Conservation (phyloP, 2,888 invertebrate genomes). For the Drosophila cracens region DNA sequence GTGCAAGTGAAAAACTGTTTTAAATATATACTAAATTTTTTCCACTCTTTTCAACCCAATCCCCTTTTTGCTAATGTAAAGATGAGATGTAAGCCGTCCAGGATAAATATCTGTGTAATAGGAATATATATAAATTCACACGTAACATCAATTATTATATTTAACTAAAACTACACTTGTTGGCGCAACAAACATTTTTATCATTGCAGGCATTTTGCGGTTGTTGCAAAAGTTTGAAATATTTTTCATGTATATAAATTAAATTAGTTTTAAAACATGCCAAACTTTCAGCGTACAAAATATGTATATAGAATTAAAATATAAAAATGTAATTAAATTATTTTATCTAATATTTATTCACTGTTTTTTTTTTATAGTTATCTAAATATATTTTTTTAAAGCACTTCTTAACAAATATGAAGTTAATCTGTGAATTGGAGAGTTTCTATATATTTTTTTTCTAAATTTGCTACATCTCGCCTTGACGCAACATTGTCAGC, state of each 20-base stretch:
- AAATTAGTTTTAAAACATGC: neutral
- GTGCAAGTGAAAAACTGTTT: neutral
- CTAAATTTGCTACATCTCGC: neutral
- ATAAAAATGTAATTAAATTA: neutral
- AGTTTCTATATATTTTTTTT: neutral
- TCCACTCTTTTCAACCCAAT: too few relatives aligned
- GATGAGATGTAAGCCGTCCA: neutral
- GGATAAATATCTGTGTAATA: neutral
- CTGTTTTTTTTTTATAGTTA: neutral
- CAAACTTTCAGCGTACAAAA: neutral
- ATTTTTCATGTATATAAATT: neutral
- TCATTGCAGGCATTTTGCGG: neutral
- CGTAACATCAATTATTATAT: neutral
- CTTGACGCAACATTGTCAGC: constrained; percentile 12
- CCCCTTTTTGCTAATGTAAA: too few relatives aligned
- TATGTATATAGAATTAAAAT: too few relatives aligned
- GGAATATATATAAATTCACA: neutral
- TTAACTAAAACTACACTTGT: neutral
- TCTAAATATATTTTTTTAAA: neutral
- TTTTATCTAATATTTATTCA: neutral
- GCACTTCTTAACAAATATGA: neutral
- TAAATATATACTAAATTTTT: too few relatives aligned
- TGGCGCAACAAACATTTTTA: neutral
- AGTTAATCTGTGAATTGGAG: neutral
- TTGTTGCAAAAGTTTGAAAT: neutral